Evolutionary conservation across 2,113 vertebrate species (phyloP).

Genomic region (Crotalus tigris): DNA sequence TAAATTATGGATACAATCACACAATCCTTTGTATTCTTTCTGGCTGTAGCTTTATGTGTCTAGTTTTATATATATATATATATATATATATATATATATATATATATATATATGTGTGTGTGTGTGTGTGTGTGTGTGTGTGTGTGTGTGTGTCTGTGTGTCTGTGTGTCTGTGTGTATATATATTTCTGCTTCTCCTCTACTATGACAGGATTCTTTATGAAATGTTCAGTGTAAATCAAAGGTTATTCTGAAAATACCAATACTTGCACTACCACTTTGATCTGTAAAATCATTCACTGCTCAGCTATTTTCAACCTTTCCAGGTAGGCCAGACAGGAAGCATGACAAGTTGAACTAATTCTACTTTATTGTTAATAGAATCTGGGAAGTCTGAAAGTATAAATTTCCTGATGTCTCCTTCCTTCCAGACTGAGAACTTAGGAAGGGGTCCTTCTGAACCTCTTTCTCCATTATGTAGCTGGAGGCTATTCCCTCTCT

Average conservation of each 20-base stretch:
- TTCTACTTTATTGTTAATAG: neutral
- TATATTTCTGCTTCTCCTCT: neutral
- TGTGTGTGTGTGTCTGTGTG: too few relatives aligned
- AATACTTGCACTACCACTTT: neutral
- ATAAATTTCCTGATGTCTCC: neutral
- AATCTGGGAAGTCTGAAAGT: neutral
- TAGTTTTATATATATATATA: neutral
- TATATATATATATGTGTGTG: too few relatives aligned
- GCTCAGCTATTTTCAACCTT: neutral
- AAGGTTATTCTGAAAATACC: conserved; percentile 14
- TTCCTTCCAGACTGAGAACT: neutral
- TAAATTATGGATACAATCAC: neutral
- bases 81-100: too few relatives aligned
- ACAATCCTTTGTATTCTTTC: neutral
- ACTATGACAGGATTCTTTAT: neutral
- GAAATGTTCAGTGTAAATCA: neutral
- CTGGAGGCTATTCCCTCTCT: neutral
- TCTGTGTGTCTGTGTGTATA: too few relatives aligned
- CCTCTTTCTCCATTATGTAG: neutral
- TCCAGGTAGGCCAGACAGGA: neutral
- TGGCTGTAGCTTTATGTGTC: neutral
- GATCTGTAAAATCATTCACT: conserved; percentile 11
- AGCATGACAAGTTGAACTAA: neutral
- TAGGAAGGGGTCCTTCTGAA: neutral
- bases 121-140: too few relatives aligned